Percentiles rank a stretch among this genome's conserved stretches.
phyloP scores from a whole-genome alignment of 2,888 invertebrate species.

The Erebia ligea region DNA sequence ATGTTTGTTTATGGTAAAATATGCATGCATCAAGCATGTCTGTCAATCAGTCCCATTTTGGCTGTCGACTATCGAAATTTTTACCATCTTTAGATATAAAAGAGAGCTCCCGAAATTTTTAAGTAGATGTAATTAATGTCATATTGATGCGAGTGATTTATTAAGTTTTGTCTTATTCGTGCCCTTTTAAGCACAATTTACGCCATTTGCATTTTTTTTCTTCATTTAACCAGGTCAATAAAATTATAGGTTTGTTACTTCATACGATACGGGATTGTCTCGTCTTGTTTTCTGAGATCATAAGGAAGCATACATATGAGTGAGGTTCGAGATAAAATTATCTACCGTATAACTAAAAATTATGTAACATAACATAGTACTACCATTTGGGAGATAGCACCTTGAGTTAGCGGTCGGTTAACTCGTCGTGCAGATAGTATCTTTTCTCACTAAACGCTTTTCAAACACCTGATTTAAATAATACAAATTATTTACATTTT shows the following conservation, averaged over 20 bases:
- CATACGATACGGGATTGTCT: slow-evolving; percentile 20
- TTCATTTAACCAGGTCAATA: slow-evolving; percentile 13
- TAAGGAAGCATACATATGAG: slow-evolving; percentile 39
- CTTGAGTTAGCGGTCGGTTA: slow-evolving; percentile 58
- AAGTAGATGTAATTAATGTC: slow-evolving; percentile 43
- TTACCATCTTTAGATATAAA: slow-evolving; percentile 58
- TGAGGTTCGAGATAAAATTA: slow-evolving; percentile 58
- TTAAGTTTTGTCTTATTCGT: slow-evolving; percentile 35
- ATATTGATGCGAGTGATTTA: slow-evolving; percentile 41
- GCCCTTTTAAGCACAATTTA: slow-evolving; percentile 29
- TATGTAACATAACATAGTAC: slow-evolving; percentile 62
- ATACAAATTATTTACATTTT: not conserved
- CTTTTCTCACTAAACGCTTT: slow-evolving; percentile 27
- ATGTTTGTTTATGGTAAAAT: slow-evolving; percentile 63
- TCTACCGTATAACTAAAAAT: slow-evolving; percentile 61
- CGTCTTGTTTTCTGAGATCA: slow-evolving; percentile 24
- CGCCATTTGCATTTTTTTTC: slow-evolving; percentile 14
- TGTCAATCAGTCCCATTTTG: slow-evolving; percentile 75
- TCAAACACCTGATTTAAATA: slow-evolving; percentile 16
- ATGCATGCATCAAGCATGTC: slow-evolving; percentile 45
- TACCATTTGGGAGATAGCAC: slow-evolving; percentile 62
- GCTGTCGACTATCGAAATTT: slow-evolving; percentile 65
- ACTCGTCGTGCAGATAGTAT: slow-evolving; percentile 38
- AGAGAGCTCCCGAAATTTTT: slow-evolving; percentile 44
- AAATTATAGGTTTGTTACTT: slow-evolving; percentile 22